Percentiles rank a stretch among this genome's conserved stretches.
phyloP scores from a whole-genome alignment of 2,113 vertebrate species.

The Atherinomorus stipes region DNA sequence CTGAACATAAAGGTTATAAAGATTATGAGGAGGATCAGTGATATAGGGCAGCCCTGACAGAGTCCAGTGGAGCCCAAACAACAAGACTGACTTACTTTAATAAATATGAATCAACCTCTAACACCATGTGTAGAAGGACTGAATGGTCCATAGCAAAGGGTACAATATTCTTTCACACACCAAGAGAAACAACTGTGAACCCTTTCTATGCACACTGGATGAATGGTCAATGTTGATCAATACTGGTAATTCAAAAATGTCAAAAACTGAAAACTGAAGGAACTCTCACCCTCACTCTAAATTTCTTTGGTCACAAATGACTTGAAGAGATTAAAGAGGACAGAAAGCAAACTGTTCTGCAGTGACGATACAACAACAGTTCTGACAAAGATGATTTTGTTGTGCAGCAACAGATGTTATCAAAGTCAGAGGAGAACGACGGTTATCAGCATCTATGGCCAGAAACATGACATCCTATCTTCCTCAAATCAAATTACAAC shows the following conservation, averaged over 20 bases:
- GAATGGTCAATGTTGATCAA: not conserved
- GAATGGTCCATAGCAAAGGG: not conserved
- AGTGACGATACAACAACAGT: slow-evolving; percentile 10
- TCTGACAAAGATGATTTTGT: slow-evolving; percentile 20
- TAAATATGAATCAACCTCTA: no score
- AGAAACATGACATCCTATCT: slow-evolving; percentile 38
- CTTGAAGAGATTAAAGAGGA: not conserved
- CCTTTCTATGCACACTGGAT: not conserved
- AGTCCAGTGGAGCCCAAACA: no score
- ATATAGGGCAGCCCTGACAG: no score
- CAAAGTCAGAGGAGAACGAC: slow-evolving; percentile 5
- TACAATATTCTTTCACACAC: not conserved
- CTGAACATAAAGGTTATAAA: no score
- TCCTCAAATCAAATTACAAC: slow-evolving; percentile 42
- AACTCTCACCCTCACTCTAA: no score
- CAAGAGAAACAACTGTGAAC: not conserved
- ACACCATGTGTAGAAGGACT: no score
- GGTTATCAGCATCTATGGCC: slow-evolving; percentile 17
- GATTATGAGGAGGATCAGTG: no score
- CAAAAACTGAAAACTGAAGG: not conserved
- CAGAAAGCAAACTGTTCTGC: not conserved
- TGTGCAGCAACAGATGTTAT: slow-evolving; percentile 12
- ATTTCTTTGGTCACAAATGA: not conserved
- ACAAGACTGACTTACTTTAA: no score
- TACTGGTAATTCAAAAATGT: not conserved